phyloP scores from a whole-genome alignment of 64 coral and sea anemone genomes.

The Platygyra sinensis region DNA sequence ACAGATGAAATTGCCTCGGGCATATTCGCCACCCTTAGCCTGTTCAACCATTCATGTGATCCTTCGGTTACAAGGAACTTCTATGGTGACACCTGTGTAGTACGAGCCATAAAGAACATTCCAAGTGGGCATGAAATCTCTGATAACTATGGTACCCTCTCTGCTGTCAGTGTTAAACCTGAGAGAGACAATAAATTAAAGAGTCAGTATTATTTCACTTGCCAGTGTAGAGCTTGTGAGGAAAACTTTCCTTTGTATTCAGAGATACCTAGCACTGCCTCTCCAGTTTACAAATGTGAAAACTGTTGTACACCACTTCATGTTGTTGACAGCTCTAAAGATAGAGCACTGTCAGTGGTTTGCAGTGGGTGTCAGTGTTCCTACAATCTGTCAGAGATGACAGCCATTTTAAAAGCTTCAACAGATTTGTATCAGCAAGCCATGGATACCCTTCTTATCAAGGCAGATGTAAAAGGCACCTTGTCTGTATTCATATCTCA shows the following conservation, averaged over 20 bases:
- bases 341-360: not conserved
- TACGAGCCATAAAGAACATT: slow-evolving; percentile 85
- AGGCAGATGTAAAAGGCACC: slow-evolving; percentile 60
- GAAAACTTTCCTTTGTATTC: slow-evolving; percentile 76
- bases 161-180: slow-evolving; percentile 65
- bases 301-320: slow-evolving; percentile 23
- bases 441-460: slow-evolving; percentile 64
- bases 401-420: slow-evolving; percentile 45
- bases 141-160: slow-evolving; percentile 95
- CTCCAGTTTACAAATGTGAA: slow-evolving; percentile 64
- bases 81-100: slow-evolving; percentile 86
- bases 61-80: slow-evolving; percentile 92
- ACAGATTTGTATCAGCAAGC: slow-evolving; percentile 62
- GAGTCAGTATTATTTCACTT: slow-evolving; percentile 88
- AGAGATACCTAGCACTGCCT: slow-evolving; percentile 41
- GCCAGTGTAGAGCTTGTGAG: slow-evolving; percentile 69
- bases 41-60: slow-evolving; percentile 97
- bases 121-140: slow-evolving; percentile 76
- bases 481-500: slow-evolving; percentile 62
- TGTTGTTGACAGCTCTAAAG: not conserved
- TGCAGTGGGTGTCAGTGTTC: slow-evolving; percentile 44
- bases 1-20: slow-evolving; percentile 89
- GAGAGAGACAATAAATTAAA: slow-evolving; percentile 51
- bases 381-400: slow-evolving; percentile 50
- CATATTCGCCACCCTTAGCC: slow-evolving; percentile 86